Base-by-base conservation (phyloP, 2,797 vertebrate species). In the Euthynnus affinis region DNA sequence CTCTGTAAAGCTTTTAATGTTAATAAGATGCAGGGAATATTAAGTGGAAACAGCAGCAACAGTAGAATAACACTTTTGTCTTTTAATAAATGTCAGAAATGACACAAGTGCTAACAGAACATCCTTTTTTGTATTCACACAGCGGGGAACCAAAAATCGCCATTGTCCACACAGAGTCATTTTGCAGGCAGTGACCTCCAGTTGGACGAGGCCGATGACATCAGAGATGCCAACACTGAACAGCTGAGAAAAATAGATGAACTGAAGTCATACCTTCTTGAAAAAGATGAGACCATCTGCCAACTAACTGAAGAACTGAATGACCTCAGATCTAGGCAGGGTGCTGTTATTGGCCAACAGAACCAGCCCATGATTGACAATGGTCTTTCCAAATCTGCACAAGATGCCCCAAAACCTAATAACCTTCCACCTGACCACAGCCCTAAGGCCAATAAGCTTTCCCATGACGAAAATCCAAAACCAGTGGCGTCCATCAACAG, bases 311-410 rank as follows among this genome's bases (percentile, higher is more conserved):
- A 25, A n/a, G 8, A 63, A 5, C 3, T 46, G 2, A 18, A 20
- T 0, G 2, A 5, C 4, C 27, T 48, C 9, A 23, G 0, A 63
- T 27, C 58, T 0, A 29, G 18, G 27, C 9, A 1, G 3, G n/a
- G 6, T 34, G 9, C 4, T 15, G 32, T 5, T 20, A 10, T 12
- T 0, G 20, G 9, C 3, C 52, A 14, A 0, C 15, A 17, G 1
- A n/a, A 3, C 9, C 59, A 67, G 23, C 40, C 37, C 9, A 22
- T 3, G 0, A 2, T 18, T 18, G 10, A 20, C n/a, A 5, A 13
- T 0, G 49, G n/a, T 60, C 48, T 49, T 13, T 23, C 46, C 44
- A 1, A 7, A 44, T 22, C 60, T 9, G 29, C 71, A 44, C 46
- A 1, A 32, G 51, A 25, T 0, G 1, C n/a, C 22, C 22, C 53